A percentile compares a stretch with the other conserved stretches of the same genome.
These are phyloP conservation scores for Miniopterus natalensis DNA, from an alignment of 2,113 vertebrate genomes.

Conservation along the genomic window DNA sequence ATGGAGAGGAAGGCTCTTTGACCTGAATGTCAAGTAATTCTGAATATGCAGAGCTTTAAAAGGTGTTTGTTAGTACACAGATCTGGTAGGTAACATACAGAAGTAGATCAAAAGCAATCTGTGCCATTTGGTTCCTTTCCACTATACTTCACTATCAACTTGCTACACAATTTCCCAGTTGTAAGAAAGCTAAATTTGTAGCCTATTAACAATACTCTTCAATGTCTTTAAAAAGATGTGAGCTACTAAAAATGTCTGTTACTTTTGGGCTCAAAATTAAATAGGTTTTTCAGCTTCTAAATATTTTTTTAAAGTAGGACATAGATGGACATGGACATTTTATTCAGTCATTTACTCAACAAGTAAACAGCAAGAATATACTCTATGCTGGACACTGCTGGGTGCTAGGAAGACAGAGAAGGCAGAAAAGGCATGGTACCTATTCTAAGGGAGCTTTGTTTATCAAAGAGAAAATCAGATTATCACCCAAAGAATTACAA, in stretches of 20 bases:
- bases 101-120: slow-evolving; percentile 45
- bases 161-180: slow-evolving; percentile 46
- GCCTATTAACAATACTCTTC: slow-evolving; percentile 28
- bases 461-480: background rate
- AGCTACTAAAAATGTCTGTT: slow-evolving; percentile 4
- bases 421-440: background rate
- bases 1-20: background rate
- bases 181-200: slow-evolving; percentile 47
- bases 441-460: background rate
- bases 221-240: slow-evolving; percentile 39
- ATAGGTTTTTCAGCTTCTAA: background rate
- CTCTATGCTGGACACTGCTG: background rate
- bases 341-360: slow-evolving; percentile 13
- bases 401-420: background rate
- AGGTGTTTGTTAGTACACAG: background rate
- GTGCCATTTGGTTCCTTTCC: background rate
- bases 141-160: slow-evolving; percentile 23
- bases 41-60: background rate
- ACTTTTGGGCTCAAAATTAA: slow-evolving; percentile 37
- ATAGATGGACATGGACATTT: background rate
- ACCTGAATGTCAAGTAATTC: slow-evolving; percentile 17
- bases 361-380: background rate
- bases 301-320: background rate
- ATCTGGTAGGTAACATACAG: background rate
- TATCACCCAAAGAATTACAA: slow-evolving; percentile 11